These are phyloP conservation scores for Clarias batrachus DNA, from an alignment of 2,113 vertebrate genomes.

Conservation along the genomic window DNA sequence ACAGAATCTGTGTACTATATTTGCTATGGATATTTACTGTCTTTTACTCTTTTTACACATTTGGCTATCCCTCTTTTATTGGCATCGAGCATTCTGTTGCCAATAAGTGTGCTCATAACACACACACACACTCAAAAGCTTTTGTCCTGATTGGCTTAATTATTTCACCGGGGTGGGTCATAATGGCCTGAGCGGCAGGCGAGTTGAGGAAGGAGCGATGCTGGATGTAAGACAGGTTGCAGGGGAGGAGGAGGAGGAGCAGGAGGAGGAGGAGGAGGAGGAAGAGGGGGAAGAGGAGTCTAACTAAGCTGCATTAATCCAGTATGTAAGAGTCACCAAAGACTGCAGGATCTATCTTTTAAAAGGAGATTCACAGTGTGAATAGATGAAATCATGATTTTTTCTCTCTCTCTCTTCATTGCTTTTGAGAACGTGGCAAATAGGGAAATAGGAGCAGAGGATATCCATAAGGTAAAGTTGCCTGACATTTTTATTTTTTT, in stretches of 20 bases:
- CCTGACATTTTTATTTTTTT: neutral
- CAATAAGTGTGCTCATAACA: constrained; percentile 45
- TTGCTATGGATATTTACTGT: neutral
- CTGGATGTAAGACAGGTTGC: constrained; percentile 42
- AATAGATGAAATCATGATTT: constrained; percentile 2
- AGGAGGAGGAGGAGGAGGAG: neutral
- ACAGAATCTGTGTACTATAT: neutral
- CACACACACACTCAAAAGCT: neutral
- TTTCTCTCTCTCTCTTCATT: neutral
- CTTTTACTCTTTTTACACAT: constrained; percentile 24
- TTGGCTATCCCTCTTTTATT: constrained; percentile 41
- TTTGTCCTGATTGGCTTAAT: constrained; percentile 46
- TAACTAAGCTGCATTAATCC: constrained; percentile 55
- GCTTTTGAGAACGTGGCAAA: constrained; percentile 1
- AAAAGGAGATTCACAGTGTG: constrained; percentile 17
- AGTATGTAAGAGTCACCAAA: constrained; percentile 46
- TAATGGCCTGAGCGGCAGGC: constrained; percentile 36
- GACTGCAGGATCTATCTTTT: constrained; percentile 31
- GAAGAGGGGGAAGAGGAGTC: constrained; percentile 11
- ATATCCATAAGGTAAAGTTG: constrained; percentile 47
- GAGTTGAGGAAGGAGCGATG: constrained; percentile 30
- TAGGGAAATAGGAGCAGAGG: constrained; percentile 24
- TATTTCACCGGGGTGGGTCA: constrained; percentile 36
- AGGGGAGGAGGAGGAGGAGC: constrained; percentile 4
- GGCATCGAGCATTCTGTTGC: constrained; percentile 54